Evolutionary conservation across 2,113 vertebrate genomes (phyloP).

Genomic region (Myrmecobius fasciatus): DNA sequence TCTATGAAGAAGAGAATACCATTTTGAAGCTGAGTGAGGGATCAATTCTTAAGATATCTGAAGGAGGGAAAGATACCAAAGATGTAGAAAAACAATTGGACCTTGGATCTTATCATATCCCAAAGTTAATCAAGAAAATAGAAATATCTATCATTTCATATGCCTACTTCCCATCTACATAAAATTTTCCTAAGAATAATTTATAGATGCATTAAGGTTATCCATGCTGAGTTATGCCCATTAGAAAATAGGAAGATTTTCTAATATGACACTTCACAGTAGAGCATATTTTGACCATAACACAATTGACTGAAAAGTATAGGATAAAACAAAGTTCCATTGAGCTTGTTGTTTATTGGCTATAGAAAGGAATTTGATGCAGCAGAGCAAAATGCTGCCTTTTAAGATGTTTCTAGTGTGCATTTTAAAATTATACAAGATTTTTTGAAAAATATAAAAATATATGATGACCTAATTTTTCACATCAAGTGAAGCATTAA

Average conservation of each 20-base stretch:
- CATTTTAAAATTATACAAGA: background rate
- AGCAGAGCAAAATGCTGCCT: background rate
- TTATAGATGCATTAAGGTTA: background rate
- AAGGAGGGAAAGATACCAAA: background rate
- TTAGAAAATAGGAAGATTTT: background rate
- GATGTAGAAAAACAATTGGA: background rate
- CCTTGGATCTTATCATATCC: too few species aligned
- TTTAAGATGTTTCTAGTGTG: background rate
- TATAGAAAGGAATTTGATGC: background rate
- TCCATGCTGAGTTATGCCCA: background rate
- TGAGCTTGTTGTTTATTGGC: background rate
- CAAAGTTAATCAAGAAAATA: background rate
- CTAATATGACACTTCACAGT: background rate
- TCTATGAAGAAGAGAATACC: background rate
- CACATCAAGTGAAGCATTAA: background rate
- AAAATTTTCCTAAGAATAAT: background rate
- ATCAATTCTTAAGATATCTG: background rate
- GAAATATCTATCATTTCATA: background rate
- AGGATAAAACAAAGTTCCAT: background rate
- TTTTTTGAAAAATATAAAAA: background rate
- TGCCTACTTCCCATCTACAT: background rate
- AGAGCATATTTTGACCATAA: background rate
- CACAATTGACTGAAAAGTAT: background rate
- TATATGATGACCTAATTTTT: background rate
- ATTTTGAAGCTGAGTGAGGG: background rate